Percentiles rank a stretch among this genome's conserved stretches.
Evolutionary conservation across 1,140 invertebrate genomes (phyloP).

Genomic region (Drosophila mayri): DNA sequence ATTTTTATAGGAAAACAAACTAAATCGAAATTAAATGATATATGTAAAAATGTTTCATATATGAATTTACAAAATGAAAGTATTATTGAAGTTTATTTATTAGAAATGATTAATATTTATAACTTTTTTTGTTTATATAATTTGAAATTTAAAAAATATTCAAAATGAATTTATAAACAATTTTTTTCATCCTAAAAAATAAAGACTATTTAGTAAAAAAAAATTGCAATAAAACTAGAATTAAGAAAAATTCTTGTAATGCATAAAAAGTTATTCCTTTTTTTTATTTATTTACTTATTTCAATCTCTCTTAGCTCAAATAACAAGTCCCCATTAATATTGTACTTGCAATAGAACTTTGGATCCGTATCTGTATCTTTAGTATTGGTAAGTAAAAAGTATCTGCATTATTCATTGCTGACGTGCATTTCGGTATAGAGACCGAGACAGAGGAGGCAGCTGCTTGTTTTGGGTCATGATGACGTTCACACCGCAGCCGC

Average conservation of each 20-base stretch:
- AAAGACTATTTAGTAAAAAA: neutral
- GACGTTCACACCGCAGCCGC: constrained; percentile 52
- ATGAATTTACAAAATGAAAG: neutral
- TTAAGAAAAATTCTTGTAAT: neutral
- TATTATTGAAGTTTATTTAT: neutral
- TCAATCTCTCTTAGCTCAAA: neutral
- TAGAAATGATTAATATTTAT: neutral
- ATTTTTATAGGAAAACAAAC: neutral
- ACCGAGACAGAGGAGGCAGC: constrained; percentile 26
- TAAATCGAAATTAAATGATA: neutral
- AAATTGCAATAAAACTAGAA: neutral
- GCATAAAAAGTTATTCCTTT: neutral
- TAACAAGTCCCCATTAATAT: neutral
- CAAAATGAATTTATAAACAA: neutral
- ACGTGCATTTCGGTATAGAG: constrained; percentile 25
- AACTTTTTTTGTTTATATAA: neutral
- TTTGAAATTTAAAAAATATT: neutral
- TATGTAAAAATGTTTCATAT: neutral
- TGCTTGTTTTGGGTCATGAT: constrained; percentile 58
- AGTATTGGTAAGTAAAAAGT: constrained; percentile 1
- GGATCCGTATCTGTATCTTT: constrained; percentile 1
- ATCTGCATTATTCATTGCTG: constrained; percentile 53
- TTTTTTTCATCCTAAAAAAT: neutral
- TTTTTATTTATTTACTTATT: neutral
- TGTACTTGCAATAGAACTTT: neutral